Conservation (phyloP, 2,113 vertebrate species). For the Etheostoma cragini region DNA sequence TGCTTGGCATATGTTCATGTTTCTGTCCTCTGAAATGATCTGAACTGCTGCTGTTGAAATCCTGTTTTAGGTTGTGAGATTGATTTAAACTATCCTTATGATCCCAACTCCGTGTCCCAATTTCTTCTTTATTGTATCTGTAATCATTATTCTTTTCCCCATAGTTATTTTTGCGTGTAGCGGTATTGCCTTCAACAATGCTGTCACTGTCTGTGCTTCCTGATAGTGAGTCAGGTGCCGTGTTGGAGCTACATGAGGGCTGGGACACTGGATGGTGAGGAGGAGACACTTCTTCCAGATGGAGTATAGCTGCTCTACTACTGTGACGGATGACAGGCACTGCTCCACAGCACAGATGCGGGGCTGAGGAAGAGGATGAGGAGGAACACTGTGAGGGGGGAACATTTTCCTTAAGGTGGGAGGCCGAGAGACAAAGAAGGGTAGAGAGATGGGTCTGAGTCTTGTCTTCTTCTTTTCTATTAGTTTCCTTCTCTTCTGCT, state of each 20-base stretch:
- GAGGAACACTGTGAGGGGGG: constrained; percentile 10
- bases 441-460: not conserved
- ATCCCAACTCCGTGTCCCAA: not conserved
- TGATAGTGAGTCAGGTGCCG: not conserved
- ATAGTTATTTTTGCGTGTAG: not conserved
- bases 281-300: constrained; percentile 11
- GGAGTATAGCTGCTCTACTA: constrained; percentile 25
- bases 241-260: constrained; percentile 14
- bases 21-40: constrained; percentile 4
- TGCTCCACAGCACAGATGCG: constrained; percentile 48
- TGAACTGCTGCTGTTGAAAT: constrained; percentile 1
- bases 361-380: constrained; percentile 17
- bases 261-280: constrained; percentile 10
- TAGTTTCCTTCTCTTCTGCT: constrained; percentile 1
- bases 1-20: not conserved
- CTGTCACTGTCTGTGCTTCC: constrained; percentile 11
- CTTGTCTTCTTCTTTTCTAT: not conserved
- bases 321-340: constrained; percentile 81
- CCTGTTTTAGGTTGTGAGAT: not conserved
- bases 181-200: not conserved
- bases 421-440: not conserved
- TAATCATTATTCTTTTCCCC: constrained; percentile 9
- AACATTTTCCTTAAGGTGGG: not conserved
- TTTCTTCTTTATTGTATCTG: constrained; percentile 2
- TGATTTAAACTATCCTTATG: not conserved